Percentiles rank a stretch among this genome's conserved stretches.
Evolutionary conservation across 2,888 invertebrate species (phyloP).

Genomic region (Drosophila prolongata): DNA sequence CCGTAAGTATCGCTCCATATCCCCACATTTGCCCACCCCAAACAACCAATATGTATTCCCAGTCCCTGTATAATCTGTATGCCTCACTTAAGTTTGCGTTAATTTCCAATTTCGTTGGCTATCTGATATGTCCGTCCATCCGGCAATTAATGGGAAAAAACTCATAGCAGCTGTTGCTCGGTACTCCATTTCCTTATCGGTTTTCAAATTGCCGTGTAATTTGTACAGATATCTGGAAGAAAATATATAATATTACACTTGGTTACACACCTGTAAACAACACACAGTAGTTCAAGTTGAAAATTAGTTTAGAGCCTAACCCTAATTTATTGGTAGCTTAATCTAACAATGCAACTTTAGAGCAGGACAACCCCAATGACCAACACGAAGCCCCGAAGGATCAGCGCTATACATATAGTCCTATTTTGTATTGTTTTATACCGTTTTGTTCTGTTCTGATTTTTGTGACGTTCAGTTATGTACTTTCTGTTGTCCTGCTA

Average conservation of each 20-base stretch:
- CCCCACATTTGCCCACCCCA: not conserved
- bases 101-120: not conserved
- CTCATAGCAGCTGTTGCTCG: slow-evolving; percentile 1
- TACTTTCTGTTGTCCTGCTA: slow-evolving; percentile 8
- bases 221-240: slow-evolving; percentile 8
- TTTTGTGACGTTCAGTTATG: slow-evolving; percentile 11
- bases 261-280: slow-evolving; percentile 7
- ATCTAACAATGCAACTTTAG: not conserved
- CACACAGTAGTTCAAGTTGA: not conserved
- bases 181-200: not conserved
- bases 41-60: not conserved
- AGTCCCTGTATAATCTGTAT: slow-evolving; percentile 9
- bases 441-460: slow-evolving; percentile 5
- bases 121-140: slow-evolving; percentile 18
- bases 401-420: not conserved
- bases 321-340: slow-evolving; percentile 1
- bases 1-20: slow-evolving; percentile 86
- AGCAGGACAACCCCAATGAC: not conserved
- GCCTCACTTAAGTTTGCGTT: slow-evolving; percentile 19
- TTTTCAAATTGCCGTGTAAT: not conserved
- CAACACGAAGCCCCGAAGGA: not conserved
- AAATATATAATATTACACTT: slow-evolving; percentile 4
- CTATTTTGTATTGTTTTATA: not conserved
- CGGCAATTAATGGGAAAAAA: not conserved
- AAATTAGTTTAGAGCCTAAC: not conserved